Base-by-base conservation (phyloP, 2,797 vertebrate genomes). In the Gastrophryne carolinensis region DNA sequence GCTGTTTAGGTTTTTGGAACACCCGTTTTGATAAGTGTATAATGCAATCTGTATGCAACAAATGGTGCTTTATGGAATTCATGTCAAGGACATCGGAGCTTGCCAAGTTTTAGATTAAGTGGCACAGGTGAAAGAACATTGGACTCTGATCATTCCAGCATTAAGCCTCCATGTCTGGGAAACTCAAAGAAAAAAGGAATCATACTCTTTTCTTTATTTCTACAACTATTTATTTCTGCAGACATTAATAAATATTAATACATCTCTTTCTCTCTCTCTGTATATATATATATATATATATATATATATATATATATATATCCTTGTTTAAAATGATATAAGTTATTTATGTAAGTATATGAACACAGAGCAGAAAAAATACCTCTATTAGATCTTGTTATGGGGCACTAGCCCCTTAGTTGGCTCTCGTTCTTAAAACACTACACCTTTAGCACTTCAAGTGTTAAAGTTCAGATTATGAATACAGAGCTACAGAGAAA, bases 81-180 rank as follows among this genome's bases (percentile, higher is more conserved):
- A 12, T 15, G 21, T 53, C 53, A 76, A 62, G 58, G 66, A 63
- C 66, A 35, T 70, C 34, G 47, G 41, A 24, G 64, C 49, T 58
- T 77, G 74, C 66, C 74, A 77, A 77, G 57, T 63, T 70, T 77
- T 77, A 77, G 74, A 77, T 77, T 77, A 77, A 63, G 58, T 64
- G 58, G 35, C 74, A 77, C 66, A 77, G 66, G 66, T 77, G 74
- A 66, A 64, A 3, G 74, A 77, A 63, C 50, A 35, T 34, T 68
- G 74, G 37, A 37, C 68, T 70, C 57, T 64, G 37, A 77, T 71
- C 66, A 77, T 58, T 35, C 39, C 27, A 63, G 50, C 47, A 62
- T 50, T 24, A 62, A 52, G 13, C 53, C 37, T 52, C 24, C 39
- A 19, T 32, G 21, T 52, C 53, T 27, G 37, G 39, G 57, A 41